Percentiles rank a stretch among this genome's conserved stretches.
Evolutionary conservation across 2,888 invertebrate species (phyloP).

Genomic region (Rotaria magnacalcarata): DNA sequence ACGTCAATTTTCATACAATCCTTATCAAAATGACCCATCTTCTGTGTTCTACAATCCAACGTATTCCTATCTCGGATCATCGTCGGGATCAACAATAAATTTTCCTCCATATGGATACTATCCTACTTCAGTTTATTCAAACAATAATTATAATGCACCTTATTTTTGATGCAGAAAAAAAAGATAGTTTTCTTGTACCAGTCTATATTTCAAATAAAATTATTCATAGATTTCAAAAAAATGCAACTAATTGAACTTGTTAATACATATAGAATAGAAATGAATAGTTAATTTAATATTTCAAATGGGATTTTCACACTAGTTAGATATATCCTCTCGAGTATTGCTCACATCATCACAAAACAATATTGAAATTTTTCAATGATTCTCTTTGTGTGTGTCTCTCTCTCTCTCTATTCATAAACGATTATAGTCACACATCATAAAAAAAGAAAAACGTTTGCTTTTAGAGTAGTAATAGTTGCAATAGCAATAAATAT

Average conservation of each 20-base stretch:
- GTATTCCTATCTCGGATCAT: neutral
- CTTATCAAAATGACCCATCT: neutral
- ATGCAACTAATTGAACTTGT: too few species aligned
- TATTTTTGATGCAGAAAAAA: neutral
- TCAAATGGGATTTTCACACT: constrained; percentile 15
- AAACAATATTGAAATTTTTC: neutral
- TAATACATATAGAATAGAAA: neutral
- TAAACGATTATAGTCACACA: constrained; percentile 32
- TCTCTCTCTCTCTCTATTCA: neutral
- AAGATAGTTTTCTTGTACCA: neutral
- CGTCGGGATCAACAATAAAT: neutral
- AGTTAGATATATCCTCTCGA: neutral
- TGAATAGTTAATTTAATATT: neutral
- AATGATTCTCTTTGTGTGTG: neutral
- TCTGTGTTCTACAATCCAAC: neutral
- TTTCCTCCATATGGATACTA: neutral
- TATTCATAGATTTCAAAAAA: too few species aligned
- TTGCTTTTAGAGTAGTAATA: neutral
- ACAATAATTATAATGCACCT: neutral
- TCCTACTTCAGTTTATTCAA: neutral
- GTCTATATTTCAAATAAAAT: neutral
- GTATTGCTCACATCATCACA: constrained; percentile 14
- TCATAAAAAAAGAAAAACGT: neutral
- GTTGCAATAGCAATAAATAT: constrained; percentile 22
- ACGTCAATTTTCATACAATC: neutral